Evolutionary conservation across 2,888 invertebrate species (phyloP).

Genomic region (Pandemis corylana): DNA sequence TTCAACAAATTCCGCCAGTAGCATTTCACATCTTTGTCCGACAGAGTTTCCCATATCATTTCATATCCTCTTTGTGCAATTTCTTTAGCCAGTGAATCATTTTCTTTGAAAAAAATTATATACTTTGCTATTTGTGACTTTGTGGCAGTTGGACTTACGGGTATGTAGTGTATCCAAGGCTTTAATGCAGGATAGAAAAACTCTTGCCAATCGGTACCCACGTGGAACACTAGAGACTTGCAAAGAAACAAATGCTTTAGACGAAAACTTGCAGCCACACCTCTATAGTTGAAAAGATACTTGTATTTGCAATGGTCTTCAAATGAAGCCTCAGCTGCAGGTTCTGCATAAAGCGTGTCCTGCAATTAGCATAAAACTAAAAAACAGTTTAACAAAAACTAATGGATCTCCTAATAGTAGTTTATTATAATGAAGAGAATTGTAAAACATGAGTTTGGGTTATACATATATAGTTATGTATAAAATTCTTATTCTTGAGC

Average conservation of each 20-base stretch:
- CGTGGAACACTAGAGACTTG: slow-evolving; percentile 96
- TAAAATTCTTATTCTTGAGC: too few species aligned
- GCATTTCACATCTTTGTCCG: slow-evolving; percentile 92
- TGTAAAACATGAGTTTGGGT: neutral
- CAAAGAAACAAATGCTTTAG: slow-evolving; percentile 97
- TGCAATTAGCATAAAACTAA: slow-evolving; percentile 62
- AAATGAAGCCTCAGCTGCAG: slow-evolving; percentile 94
- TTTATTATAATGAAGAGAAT: too few species aligned
- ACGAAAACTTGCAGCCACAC: slow-evolving; percentile 98
- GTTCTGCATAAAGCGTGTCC: slow-evolving; percentile 94
- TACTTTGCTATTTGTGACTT: slow-evolving; percentile 89
- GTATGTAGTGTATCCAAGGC: slow-evolving; percentile 98
- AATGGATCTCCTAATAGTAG: neutral
- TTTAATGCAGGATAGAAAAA: slow-evolving; percentile 96
- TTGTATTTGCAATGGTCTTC: slow-evolving; percentile 97
- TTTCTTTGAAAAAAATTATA: slow-evolving; percentile 89
- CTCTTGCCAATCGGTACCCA: slow-evolving; percentile 97
- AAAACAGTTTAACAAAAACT: neutral
- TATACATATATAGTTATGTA: too few species aligned
- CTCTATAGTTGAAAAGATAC: slow-evolving; percentile 97
- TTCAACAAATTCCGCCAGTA: slow-evolving; percentile 94
- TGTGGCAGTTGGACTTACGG: slow-evolving; percentile 87
- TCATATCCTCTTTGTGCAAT: slow-evolving; percentile 93
- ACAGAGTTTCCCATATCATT: slow-evolving; percentile 93
- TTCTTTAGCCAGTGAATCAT: slow-evolving; percentile 89